Conservation (phyloP, 2,888 invertebrate genomes). For the Andrena praecox region DNA sequence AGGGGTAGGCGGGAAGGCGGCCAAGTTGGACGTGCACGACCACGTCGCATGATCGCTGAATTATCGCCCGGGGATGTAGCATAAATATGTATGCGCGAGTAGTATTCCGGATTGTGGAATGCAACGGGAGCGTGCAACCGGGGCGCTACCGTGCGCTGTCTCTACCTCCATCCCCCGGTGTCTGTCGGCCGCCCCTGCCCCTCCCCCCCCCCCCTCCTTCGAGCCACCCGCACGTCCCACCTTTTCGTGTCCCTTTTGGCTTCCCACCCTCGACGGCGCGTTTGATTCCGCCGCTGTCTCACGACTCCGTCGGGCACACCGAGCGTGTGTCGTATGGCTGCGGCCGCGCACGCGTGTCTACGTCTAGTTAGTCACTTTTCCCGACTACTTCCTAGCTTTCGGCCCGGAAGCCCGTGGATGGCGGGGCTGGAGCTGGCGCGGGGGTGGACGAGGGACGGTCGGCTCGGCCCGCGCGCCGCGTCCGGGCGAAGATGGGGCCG, state of each 20-base stretch:
- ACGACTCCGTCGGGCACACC: constrained; percentile 21
- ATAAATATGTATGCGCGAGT: constrained; percentile 81
- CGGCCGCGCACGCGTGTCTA: constrained; percentile 75
- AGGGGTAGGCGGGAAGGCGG: constrained; percentile 52
- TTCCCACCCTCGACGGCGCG: constrained; percentile 17
- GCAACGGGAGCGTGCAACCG: constrained; percentile 70
- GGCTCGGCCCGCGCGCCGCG: constrained; percentile 21
- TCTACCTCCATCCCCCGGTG: constrained; percentile 49
- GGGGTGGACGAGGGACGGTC: constrained; percentile 1
- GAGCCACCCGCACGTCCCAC: constrained; percentile 30
- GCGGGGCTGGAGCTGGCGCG: constrained; percentile 2
- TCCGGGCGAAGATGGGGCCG: constrained; percentile 35
- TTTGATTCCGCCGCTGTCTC: constrained; percentile 35
- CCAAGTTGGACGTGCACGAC: constrained; percentile 71
- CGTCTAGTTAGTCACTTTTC: constrained; percentile 78
- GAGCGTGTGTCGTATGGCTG: background rate
- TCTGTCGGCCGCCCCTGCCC: background rate
- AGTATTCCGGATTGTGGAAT: constrained; percentile 80
- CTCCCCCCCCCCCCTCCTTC: constrained; percentile 7
- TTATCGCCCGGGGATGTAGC: constrained; percentile 79
- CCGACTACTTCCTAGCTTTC: constrained; percentile 72
- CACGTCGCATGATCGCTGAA: constrained; percentile 81
- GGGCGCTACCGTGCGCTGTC: constrained; percentile 55
- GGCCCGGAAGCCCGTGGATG: constrained; percentile 63
- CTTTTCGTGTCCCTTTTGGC: constrained; percentile 43